These are phyloP conservation scores for Ophiodon elongatus DNA, from an alignment of 2,113 vertebrate genomes.

Conservation along the genomic window DNA sequence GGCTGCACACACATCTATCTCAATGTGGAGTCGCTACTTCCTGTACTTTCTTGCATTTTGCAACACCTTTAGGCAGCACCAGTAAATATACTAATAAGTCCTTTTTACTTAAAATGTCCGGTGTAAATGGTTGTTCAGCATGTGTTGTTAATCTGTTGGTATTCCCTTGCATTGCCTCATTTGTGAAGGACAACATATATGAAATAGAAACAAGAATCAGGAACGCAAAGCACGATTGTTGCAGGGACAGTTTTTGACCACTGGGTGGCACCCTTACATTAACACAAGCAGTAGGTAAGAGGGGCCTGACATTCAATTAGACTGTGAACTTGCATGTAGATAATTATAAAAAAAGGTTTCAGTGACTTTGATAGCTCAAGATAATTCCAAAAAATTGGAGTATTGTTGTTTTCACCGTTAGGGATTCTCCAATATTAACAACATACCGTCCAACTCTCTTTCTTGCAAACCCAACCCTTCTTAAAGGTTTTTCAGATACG, in stretches of 20 bases:
- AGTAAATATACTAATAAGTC: not conserved
- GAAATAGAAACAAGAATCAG: not conserved
- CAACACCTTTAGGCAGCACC: not conserved
- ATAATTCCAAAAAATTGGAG: not conserved
- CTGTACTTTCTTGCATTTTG: not conserved
- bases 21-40: too few species aligned
- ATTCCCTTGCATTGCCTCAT: not conserved
- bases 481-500: not conserved
- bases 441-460: not conserved
- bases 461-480: not conserved
- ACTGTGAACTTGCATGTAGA: not conserved
- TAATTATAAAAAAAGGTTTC: not conserved
- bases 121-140: not conserved
- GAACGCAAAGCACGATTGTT: not conserved
- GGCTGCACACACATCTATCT: too few species aligned
- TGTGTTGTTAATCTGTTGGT: not conserved
- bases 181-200: not conserved
- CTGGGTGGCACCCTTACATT: constrained; percentile 40
- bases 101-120: not conserved
- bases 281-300: not conserved
- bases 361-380: not conserved
- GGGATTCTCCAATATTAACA: not conserved
- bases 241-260: constrained; percentile 40
- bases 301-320: not conserved
- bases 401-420: not conserved